These are phyloP conservation scores for Mechanitis messenoides DNA, from an alignment of 2,888 invertebrate genomes.

Conservation along the genomic window DNA sequence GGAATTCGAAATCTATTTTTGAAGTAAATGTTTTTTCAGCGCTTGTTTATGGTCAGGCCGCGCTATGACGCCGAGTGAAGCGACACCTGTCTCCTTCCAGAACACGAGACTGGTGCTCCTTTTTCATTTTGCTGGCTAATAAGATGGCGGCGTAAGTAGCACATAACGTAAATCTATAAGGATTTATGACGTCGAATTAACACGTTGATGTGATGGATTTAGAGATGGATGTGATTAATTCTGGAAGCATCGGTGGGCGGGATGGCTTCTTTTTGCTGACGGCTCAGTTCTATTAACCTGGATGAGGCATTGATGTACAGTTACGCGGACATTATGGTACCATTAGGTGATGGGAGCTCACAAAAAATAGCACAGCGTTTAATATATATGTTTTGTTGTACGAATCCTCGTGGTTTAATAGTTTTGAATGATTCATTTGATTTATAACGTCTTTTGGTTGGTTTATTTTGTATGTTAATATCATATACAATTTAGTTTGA, in stretches of 20 bases:
- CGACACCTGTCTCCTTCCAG: slow-evolving; percentile 52
- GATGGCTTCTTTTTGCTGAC: slow-evolving; percentile 30
- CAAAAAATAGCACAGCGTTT: background rate
- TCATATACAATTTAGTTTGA: too few species aligned
- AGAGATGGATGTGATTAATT: slow-evolving; percentile 59
- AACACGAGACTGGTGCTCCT: slow-evolving; percentile 29
- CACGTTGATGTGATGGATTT: slow-evolving; percentile 68
- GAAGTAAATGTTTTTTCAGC: slow-evolving; percentile 74
- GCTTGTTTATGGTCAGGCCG: slow-evolving; percentile 53
- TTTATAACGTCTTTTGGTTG: too few species aligned
- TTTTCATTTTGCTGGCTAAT: slow-evolving; percentile 47
- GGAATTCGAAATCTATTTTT: slow-evolving; percentile 75
- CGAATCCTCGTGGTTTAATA: background rate
- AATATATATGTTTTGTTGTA: slow-evolving; percentile 1
- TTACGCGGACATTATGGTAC: slow-evolving; percentile 16
- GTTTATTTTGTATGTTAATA: too few species aligned
- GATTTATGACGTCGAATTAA: slow-evolving; percentile 66
- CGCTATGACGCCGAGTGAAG: slow-evolving; percentile 46
- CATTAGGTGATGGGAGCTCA: slow-evolving; percentile 15
- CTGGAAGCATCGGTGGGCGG: slow-evolving; percentile 62
- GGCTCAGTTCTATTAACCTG: slow-evolving; percentile 27
- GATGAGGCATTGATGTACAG: slow-evolving; percentile 19
- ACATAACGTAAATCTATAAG: slow-evolving; percentile 61
- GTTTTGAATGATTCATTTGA: too few species aligned
- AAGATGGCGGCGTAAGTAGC: slow-evolving; percentile 47